Base-by-base conservation (phyloP, 2,888 invertebrate species). In the Andrena praecox region DNA sequence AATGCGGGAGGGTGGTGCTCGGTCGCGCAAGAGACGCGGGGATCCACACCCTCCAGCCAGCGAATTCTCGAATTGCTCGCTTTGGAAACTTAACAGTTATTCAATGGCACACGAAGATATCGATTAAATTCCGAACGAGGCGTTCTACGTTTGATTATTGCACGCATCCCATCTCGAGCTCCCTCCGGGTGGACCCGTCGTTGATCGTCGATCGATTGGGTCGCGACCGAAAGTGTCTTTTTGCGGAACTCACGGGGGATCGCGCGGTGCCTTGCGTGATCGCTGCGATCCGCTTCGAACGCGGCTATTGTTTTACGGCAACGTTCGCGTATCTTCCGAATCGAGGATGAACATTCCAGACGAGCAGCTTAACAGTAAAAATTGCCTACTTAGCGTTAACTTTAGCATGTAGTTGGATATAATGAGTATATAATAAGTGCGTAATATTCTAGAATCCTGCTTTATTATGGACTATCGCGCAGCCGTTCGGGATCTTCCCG, bases 21-120 rank as follows among this genome's bases (percentile, higher is more conserved):
- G 64, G 73, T 62, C 80, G 73, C 73, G 68, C 63, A 66, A 77
- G 54, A 27, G 80, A 69, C 81, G 29, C n/a, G 56, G 68, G 63
- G 52, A 78, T 60, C 48, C 59, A 35, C n/a, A 75, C 63, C 52
- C 56, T 52, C 24, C 24, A 10, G 56, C 42, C 59, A 69, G 75
- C 72, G 52, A 67, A 72, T 78, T 64, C 56, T 54, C 70, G 67
- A 67, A 68, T 82, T 67, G 71, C n/a, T 75, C 70, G 56, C 70
- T 67, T 73, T 77, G 73, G 76, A 62, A 68, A 82, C 84, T 84
- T 88, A 86, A 82, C 42, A 82, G 76, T 86, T 86, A 73, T 74
- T 86, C 79, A 85, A 87, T 87, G 87, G 87, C 87, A 87, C 87
- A 86, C 82, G 76, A 86, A 86, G 80, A 84, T 80, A 78, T 79